phyloP scores from a whole-genome alignment of 2,888 invertebrate genomes.

The Scaptomyza polygonia region DNA sequence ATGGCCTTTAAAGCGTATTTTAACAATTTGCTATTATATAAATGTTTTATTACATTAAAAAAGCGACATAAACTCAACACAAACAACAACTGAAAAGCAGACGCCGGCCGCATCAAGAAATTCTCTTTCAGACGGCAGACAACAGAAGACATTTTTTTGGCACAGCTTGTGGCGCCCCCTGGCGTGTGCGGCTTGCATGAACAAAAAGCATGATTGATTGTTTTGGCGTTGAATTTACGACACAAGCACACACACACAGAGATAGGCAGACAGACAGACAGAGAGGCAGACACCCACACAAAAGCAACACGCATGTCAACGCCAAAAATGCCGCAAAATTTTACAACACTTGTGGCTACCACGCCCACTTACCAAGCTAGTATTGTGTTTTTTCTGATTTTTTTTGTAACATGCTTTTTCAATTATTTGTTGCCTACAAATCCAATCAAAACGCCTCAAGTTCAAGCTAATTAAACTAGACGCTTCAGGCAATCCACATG shows the following conservation, averaged over 20 bases:
- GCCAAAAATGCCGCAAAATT: slow-evolving; percentile 56
- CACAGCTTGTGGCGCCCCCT: slow-evolving; percentile 43
- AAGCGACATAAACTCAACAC: not conserved
- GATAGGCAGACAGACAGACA: slow-evolving; percentile 4
- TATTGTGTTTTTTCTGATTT: slow-evolving; percentile 4
- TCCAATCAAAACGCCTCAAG: slow-evolving; percentile 61
- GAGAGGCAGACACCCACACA: slow-evolving; percentile 2
- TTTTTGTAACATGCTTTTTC: slow-evolving; percentile 33
- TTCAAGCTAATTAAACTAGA: slow-evolving; percentile 64
- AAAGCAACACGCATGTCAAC: slow-evolving; percentile 67
- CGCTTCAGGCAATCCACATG: slow-evolving; percentile 22
- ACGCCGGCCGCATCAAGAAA: slow-evolving; percentile 14
- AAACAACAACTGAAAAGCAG: not conserved
- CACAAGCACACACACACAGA: slow-evolving; percentile 10
- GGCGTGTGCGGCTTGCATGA: slow-evolving; percentile 16
- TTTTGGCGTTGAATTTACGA: slow-evolving; percentile 49
- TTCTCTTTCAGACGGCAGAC: slow-evolving; percentile 6
- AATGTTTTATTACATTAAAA: slow-evolving; percentile 6
- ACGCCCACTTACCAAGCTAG: slow-evolving; percentile 17
- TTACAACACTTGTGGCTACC: slow-evolving; percentile 54
- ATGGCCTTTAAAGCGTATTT: slow-evolving; percentile 12
- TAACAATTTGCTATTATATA: slow-evolving; percentile 17
- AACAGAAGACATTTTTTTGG: slow-evolving; percentile 26
- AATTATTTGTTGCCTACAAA: slow-evolving; percentile 58
- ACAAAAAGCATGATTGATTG: slow-evolving; percentile 71